Conservation (phyloP, 2,888 invertebrate species). For the Pseudococcus longispinus region DNA sequence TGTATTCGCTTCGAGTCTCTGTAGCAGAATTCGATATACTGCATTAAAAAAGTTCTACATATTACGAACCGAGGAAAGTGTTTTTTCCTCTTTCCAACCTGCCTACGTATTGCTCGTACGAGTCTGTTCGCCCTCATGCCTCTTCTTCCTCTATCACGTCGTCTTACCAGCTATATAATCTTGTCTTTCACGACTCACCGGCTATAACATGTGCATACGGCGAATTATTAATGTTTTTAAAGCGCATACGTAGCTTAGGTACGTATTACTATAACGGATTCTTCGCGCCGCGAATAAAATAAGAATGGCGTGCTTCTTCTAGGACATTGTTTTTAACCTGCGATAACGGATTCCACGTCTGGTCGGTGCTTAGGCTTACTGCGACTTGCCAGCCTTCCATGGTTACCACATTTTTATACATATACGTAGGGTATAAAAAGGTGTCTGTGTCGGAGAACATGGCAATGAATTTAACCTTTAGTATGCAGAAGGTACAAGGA, state of each 20-base stretch:
- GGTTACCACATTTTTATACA: background rate
- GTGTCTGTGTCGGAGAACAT: background rate
- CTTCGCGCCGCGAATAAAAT: background rate
- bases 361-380: background rate
- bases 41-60: background rate
- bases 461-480: background rate
- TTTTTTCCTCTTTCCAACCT: background rate
- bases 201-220: background rate
- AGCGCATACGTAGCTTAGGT: background rate
- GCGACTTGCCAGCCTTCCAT: background rate
- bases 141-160: background rate
- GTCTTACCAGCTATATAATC: background rate
- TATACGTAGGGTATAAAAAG: background rate
- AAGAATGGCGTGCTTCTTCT: constrained; percentile 1
- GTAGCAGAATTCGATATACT: background rate
- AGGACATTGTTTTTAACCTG: background rate
- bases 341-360: background rate
- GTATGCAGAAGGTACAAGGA: background rate
- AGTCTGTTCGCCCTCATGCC: background rate
- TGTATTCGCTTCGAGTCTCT: background rate
- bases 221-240: background rate
- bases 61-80: constrained; percentile 17
- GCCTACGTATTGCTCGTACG: background rate
- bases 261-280: constrained; percentile 16
- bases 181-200: background rate